Conservation (phyloP, 2,888 invertebrate genomes). For the Lymantria monacha region DNA sequence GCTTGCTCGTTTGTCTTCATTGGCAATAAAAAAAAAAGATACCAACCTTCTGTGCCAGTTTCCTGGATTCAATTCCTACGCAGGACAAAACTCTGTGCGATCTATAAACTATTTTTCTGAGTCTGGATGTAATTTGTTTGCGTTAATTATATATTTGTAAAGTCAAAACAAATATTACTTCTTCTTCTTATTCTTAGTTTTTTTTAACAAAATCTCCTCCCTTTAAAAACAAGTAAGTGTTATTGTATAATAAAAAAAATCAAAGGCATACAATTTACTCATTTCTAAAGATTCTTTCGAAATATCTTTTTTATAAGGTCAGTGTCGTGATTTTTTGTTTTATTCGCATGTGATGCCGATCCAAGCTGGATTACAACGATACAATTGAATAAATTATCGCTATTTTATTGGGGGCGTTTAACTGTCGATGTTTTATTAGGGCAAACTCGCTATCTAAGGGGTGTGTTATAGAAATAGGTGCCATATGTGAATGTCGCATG, state of each 20-base stretch:
- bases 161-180: too few species aligned
- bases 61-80: too few species aligned
- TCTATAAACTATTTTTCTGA: too few species aligned
- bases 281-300: background rate
- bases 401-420: conserved; percentile 46
- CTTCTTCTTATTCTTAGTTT: too few species aligned
- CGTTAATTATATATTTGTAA: too few species aligned
- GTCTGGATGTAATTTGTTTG: too few species aligned
- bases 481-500: conserved; percentile 32
- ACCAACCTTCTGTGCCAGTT: too few species aligned
- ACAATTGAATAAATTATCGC: conserved; percentile 63
- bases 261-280: background rate
- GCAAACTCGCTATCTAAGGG: conserved; percentile 2
- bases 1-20: too few species aligned
- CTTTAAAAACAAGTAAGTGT: too few species aligned
- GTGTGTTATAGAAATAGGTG: conserved; percentile 10
- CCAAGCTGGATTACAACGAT: conserved; percentile 51
- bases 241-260: background rate
- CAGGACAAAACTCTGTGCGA: too few species aligned
- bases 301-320: conserved; percentile 28
- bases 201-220: too few species aligned
- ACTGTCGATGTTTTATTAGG: conserved; percentile 15
- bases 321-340: conserved; percentile 67
- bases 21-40: too few species aligned
- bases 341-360: conserved; percentile 55